Evolutionary conservation across 2,113 vertebrate genomes (phyloP).

Genomic region (Ciconia stormi): DNA sequence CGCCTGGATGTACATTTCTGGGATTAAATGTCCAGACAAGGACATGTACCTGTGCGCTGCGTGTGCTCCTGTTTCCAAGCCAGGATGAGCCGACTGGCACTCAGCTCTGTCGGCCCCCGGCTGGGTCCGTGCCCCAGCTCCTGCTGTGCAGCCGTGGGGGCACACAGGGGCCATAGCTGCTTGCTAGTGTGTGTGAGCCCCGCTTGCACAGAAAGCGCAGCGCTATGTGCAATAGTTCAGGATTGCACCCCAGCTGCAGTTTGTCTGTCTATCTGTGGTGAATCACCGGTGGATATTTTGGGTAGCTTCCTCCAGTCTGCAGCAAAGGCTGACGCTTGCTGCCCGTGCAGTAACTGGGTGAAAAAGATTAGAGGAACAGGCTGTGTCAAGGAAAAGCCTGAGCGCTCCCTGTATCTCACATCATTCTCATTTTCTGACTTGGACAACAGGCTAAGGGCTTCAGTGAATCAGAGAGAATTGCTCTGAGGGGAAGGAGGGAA

Average conservation of each 20-base stretch:
- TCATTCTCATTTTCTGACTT: not conserved
- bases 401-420: not conserved
- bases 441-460: not conserved
- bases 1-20: fast-evolving
- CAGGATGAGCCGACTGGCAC: fast-evolving
- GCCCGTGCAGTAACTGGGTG: fast-evolving
- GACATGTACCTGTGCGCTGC: fast-evolving
- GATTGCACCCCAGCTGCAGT: not conserved
- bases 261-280: not conserved
- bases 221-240: fast-evolving
- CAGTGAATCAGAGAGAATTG: not conserved
- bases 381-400: not conserved
- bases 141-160: not conserved
- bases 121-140: not conserved
- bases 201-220: fast-evolving
- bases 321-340: not conserved
- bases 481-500: not conserved
- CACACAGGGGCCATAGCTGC: fast-evolving
- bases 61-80: not conserved
- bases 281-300: not conserved
- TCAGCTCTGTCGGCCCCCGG: fast-evolving
- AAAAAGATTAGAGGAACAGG: not conserved
- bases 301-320: not conserved
- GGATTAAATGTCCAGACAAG: not conserved
- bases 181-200: not conserved